phyloP scores from a whole-genome alignment of 2,113 vertebrate species.

The Mirza zaza region DNA sequence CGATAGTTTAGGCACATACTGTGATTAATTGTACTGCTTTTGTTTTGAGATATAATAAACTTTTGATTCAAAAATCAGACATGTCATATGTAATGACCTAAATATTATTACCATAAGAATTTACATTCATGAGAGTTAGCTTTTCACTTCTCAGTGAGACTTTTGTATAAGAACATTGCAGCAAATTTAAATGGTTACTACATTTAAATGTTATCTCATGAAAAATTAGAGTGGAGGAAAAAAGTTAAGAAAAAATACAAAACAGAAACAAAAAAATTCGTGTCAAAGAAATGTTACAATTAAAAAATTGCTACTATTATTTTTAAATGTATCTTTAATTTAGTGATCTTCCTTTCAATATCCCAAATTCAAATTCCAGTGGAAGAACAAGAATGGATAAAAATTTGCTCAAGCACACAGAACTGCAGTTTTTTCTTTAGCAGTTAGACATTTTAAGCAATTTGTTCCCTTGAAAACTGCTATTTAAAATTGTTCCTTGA shows the following conservation, averaged over 20 bases:
- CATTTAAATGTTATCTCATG: neutral
- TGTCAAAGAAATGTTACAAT: neutral
- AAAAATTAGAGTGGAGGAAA: neutral
- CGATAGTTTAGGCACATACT: too few relatives aligned
- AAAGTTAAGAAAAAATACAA: neutral
- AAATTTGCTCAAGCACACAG: neutral
- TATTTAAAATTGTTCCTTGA: neutral
- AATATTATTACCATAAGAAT: neutral
- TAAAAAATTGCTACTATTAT: neutral
- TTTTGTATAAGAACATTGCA: neutral
- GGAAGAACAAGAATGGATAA: neutral
- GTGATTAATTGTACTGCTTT: too few relatives aligned
- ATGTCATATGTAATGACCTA: too few relatives aligned
- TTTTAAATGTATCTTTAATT: constrained; percentile 13
- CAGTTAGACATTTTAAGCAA: neutral
- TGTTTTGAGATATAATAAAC: too few relatives aligned
- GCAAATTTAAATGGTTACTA: neutral
- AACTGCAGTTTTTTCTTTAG: neutral
- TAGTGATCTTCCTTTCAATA: neutral
- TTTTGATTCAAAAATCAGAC: too few relatives aligned
- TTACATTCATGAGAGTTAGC: neutral
- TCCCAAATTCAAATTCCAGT: constrained; percentile 19
- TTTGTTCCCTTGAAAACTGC: neutral
- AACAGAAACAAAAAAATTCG: neutral
- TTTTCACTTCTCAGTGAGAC: constrained; percentile 1